phyloP scores from a whole-genome alignment of 2,797 vertebrate genomes.

The Hozukius guyotensis region DNA sequence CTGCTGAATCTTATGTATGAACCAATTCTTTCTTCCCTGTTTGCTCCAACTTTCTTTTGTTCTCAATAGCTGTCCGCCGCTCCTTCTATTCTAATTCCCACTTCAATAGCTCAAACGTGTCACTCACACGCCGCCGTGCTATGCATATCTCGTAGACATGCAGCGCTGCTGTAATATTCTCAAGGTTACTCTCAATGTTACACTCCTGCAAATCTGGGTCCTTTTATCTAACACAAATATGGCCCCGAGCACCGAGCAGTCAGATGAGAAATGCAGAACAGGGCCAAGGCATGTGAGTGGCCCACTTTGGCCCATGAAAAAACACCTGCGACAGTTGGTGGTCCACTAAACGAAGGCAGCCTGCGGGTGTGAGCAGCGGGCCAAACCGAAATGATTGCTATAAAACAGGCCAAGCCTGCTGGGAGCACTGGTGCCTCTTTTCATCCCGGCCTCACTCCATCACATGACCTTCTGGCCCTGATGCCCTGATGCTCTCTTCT shows the following conservation, averaged over 20 bases:
- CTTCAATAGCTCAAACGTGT: constrained; percentile 46
- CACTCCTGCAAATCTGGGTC: constrained; percentile 29
- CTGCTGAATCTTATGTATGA: constrained; percentile 37
- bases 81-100: constrained; percentile 43
- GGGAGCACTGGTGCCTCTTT: constrained; percentile 56
- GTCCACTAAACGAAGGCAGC: constrained; percentile 57
- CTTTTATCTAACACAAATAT: constrained; percentile 55
- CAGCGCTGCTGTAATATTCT: constrained; percentile 24
- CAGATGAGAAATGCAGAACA: constrained; percentile 53
- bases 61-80: constrained; percentile 8
- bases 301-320: constrained; percentile 62
- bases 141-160: constrained; percentile 12
- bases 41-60: constrained; percentile 40
- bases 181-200: constrained; percentile 64
- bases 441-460: constrained; percentile 53
- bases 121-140: constrained; percentile 22
- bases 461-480: constrained; percentile 39
- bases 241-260: constrained; percentile 28
- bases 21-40: constrained; percentile 1
- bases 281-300: constrained; percentile 32
- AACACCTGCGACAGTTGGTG: constrained; percentile 68
- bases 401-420: constrained; percentile 60
- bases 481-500: constrained; percentile 22
- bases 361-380: constrained; percentile 46
- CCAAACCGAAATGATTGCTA: constrained; percentile 51